Evolutionary conservation across 2,113 vertebrate genomes (phyloP), one percentile per base, ranked within the genome.

Genomic region (Menidia beryllina): DNA sequence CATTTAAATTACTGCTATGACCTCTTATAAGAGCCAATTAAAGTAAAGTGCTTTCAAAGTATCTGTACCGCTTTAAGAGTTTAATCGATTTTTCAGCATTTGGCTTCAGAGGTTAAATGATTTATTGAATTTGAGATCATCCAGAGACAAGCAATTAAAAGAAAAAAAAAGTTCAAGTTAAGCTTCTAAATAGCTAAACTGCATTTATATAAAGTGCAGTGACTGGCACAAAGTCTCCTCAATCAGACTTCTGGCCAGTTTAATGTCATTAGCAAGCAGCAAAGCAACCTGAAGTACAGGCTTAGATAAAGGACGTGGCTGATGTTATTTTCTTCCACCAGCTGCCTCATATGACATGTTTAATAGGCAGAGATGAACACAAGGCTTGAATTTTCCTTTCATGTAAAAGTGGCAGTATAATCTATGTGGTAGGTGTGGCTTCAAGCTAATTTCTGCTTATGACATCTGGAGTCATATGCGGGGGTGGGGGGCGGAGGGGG

Each of bases 401-500:
- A 57, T 51, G 27, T 39, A 38, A 62, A 58, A 17, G 3, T 52
- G 50, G 52, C 60, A 69, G 72, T 64, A 66, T 43, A 34, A 49
- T 68, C 2, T 51, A 12, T 69, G 30, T 54, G 65, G 49, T 72
- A 56, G 68, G 67, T 14, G 61, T 72, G 57, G 75, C 58, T 70
- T 65, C 63, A 66, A 72, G 85, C 77, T 89, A 74, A 83, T 86
- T 92, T 89, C 72, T 89, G 75, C 69, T 4, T 14, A 74, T 85
- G 88, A 89, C 50, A 72, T 86, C 59, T 48, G n/a, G n/a, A n/a
- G n/a, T n/a, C n/a, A n/a, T n/a, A n/a, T n/a, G n/a, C 30, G 61
- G 43, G 36, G 63, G 6, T 20, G 58, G 27, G 64, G 50, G 38
- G 4, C 8, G 30, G 70, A 10, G 30, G 27, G 77, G 27, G 39